phyloP scores from a whole-genome alignment of 2,113 vertebrate genomes.

The Otocyon megalotis region DNA sequence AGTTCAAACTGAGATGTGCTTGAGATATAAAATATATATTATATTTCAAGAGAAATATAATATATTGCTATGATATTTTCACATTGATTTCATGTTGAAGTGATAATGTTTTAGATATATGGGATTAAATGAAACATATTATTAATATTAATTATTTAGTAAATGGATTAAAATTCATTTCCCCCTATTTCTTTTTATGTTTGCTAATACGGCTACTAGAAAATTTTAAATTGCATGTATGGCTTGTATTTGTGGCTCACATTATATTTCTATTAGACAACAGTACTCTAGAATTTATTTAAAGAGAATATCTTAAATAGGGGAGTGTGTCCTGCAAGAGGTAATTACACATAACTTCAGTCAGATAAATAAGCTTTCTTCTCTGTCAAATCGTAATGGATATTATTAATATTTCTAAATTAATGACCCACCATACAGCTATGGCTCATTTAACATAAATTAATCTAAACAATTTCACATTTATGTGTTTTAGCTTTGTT shows the following conservation, averaged over 20 bases:
- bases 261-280: neutral
- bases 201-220: neutral
- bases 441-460: constrained; percentile 76
- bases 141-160: neutral
- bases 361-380: constrained; percentile 70
- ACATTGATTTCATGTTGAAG: neutral
- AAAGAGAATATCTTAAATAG: neutral
- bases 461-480: constrained; percentile 73
- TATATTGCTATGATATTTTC: neutral
- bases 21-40: neutral
- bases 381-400: constrained; percentile 66
- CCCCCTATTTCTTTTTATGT: neutral
- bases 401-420: constrained; percentile 78
- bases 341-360: constrained; percentile 74
- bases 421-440: constrained; percentile 66
- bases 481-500: constrained; percentile 44
- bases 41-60: neutral
- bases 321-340: neutral
- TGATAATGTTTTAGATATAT: neutral
- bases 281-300: neutral
- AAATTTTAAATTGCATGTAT: neutral
- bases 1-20: neutral
- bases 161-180: neutral
- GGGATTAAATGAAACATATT: neutral
- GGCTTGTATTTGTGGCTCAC: neutral